Percentiles rank a stretch among this genome's conserved stretches.
phyloP scores from a whole-genome alignment of 2,797 vertebrate genomes.

The Varecia variegata region DNA sequence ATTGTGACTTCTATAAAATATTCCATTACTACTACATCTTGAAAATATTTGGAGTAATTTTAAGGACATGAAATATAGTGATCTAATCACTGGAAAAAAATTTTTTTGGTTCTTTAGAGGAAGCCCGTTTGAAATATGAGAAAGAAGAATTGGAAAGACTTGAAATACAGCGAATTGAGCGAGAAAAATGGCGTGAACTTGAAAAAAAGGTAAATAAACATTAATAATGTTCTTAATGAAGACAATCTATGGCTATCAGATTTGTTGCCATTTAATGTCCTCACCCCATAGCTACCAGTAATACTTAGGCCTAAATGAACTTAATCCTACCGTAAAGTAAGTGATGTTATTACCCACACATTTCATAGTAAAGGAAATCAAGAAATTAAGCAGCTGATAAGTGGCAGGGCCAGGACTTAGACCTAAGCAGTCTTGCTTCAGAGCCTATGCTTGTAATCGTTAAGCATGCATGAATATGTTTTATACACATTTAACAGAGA shows the following conservation, averaged over 20 bases:
- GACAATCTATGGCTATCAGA: not conserved
- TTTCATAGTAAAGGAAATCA: not conserved
- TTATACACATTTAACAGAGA: not conserved
- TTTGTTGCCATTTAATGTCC: not conserved
- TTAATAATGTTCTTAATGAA: not conserved
- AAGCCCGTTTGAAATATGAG: slow-evolving; percentile 85
- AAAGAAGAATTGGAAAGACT: slow-evolving; percentile 86
- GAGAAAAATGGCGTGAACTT: slow-evolving; percentile 85
- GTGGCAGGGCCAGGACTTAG: not conserved
- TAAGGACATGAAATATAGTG: not conserved
- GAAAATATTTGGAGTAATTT: not conserved
- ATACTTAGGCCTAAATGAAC: not conserved
- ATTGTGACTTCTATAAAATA: not conserved
- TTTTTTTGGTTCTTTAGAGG: slow-evolving; percentile 83
- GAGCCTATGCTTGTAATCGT: not conserved
- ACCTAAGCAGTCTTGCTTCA: not conserved
- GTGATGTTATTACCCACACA: not conserved
- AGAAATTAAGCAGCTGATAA: not conserved
- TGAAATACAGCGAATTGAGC: slow-evolving; percentile 84
- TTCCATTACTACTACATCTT: not conserved
- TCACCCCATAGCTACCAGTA: not conserved
- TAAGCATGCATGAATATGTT: not conserved
- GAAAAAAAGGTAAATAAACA: slow-evolving; percentile 87
- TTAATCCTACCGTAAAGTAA: not conserved
- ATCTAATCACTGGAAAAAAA: not conserved